A percentile compares a stretch with the other conserved stretches of the same genome.
Evolutionary conservation across 2,797 vertebrate species (phyloP).

Genomic region (Chloroceryle amazona): DNA sequence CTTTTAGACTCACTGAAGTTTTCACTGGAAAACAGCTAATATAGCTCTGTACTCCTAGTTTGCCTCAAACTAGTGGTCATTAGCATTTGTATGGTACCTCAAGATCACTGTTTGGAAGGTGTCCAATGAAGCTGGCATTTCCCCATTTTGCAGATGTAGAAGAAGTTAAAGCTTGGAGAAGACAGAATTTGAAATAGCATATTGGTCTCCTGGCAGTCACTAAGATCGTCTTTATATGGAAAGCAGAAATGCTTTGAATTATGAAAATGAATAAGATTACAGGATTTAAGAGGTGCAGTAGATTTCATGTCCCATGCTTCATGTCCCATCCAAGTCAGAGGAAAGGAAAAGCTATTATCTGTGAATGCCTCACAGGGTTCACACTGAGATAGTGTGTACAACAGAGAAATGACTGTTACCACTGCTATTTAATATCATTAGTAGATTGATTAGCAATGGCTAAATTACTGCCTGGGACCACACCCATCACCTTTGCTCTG

Average conservation of each 20-base stretch:
- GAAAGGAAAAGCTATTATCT: not conserved
- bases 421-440: not conserved
- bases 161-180: not conserved
- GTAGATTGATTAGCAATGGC: not conserved
- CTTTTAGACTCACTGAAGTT: not conserved
- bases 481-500: fast-evolving
- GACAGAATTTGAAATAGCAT: not conserved
- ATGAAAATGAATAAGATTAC: not conserved
- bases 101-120: too few species aligned
- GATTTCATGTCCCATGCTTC: not conserved
- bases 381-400: not conserved
- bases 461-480: fast-evolving
- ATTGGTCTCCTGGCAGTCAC: not conserved
- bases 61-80: not conserved
- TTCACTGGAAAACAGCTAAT: not conserved
- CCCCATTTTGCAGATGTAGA: not conserved
- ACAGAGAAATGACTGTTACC: not conserved
- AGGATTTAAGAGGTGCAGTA: not conserved
- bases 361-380: not conserved
- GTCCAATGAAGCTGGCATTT: not conserved
- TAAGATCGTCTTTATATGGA: not conserved
- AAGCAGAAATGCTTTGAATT: not conserved
- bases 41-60: not conserved
- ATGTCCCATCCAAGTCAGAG: not conserved
- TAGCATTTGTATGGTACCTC: not conserved